Base-by-base conservation (phyloP, 2,113 vertebrate species). In the Colinus virginianus region DNA sequence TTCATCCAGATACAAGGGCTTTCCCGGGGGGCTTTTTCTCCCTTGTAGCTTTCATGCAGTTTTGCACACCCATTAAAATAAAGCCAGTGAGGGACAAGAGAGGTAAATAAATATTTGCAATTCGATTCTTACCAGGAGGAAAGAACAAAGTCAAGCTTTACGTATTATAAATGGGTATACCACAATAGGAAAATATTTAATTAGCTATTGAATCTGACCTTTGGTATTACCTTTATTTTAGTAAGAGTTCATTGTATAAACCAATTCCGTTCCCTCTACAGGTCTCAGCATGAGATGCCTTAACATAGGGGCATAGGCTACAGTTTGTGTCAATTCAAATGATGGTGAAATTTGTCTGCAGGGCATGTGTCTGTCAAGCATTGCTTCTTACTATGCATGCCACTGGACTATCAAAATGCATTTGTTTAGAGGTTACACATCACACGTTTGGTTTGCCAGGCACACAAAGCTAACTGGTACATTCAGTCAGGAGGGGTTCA, bases 101-200 rank as follows among this genome's bases (percentile, higher is more conserved):
- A 78, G 61, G 72, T 56, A 72, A 93, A 89, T 76, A 90, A 85
- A 88, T 88, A 96, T 97, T 96, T 97, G 93, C 56, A 95, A 87
- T 93, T 75, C 77, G 90, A 78, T 90, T 94, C 93, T 97, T 94
- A 70, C 70, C 64, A 59, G 77, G 48, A 49, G 45, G 66, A 36
- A 36, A 63, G 77, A 92, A 84, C 67, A 8, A 94, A 95, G 88
- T 92, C 89, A 89, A 69, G 28, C 67, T 88, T 86, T 84, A 78
- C 49, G 1, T 78, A 34, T 53, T 96, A 70, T 43, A 68, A 84
- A 75, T n/a, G 32, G 48, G 21, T 43, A 43, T 25, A 58, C 66
- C 1, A 4, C 83, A 83, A 56, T 84, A 91, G 83, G 67, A 92
- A 95, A 95, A 91, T 88, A 71, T 68, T 80, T 87, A 81, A 97